Conservation (phyloP, 2,797 vertebrate genomes). For the Siniperca undulata region DNA sequence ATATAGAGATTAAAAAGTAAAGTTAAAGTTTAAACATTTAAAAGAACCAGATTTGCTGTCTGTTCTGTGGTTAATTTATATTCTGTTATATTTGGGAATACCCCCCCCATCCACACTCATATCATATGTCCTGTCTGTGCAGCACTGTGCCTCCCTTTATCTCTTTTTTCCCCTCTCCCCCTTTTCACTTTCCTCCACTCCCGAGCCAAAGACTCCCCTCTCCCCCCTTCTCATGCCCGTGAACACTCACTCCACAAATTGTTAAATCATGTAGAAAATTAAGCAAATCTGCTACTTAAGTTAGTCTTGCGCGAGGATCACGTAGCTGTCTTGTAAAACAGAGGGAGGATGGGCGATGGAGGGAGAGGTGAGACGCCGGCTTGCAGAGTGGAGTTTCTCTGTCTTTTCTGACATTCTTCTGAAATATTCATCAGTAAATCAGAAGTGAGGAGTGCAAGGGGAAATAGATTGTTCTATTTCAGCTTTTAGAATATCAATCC, state of each 20-base stretch:
- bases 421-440: slow-evolving; percentile 86
- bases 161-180: not conserved
- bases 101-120: slow-evolving; percentile 16
- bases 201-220: slow-evolving; percentile 28
- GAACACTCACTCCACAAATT: slow-evolving; percentile 71
- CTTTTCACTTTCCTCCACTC: slow-evolving; percentile 57
- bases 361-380: slow-evolving; percentile 53
- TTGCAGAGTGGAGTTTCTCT: slow-evolving; percentile 67
- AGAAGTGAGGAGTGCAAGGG: slow-evolving; percentile 76
- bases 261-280: slow-evolving; percentile 85
- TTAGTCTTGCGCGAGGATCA: slow-evolving; percentile 69
- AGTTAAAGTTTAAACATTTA: slow-evolving; percentile 41
- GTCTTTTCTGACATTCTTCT: slow-evolving; percentile 76
- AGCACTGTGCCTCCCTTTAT: slow-evolving; percentile 36
- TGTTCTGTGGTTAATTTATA: slow-evolving; percentile 12
- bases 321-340: slow-evolving; percentile 69
- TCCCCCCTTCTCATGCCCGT: slow-evolving; percentile 45
- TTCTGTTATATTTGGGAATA: slow-evolving; percentile 36
- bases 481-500: slow-evolving; percentile 82
- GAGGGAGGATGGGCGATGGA: slow-evolving; percentile 39
- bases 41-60: slow-evolving; percentile 18
- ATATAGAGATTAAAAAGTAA: slow-evolving; percentile 42
- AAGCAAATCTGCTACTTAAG: slow-evolving; percentile 79
- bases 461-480: slow-evolving; percentile 84
- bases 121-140: slow-evolving; percentile 41